These are phyloP conservation scores for Lasioglossum baleicum DNA, from an alignment of 1,140 invertebrate genomes.

Conservation along the genomic window DNA sequence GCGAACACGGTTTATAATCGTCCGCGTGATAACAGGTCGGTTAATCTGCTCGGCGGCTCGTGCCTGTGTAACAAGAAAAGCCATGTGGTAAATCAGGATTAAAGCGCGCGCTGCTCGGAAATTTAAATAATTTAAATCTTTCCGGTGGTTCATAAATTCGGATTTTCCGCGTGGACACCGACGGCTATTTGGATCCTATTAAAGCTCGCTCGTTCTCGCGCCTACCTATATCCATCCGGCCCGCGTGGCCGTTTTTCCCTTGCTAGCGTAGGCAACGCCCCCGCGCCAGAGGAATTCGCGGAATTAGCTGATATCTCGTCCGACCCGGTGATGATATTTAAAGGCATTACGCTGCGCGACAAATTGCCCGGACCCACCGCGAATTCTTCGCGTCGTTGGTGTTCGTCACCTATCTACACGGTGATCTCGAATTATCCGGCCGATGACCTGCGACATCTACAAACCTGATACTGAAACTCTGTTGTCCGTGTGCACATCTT, in stretches of 20 bases:
- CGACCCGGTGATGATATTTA: neutral
- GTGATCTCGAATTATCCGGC: neutral
- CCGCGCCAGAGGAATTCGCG: neutral
- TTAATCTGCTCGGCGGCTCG: conserved; percentile 29
- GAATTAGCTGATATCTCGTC: conserved; percentile 19
- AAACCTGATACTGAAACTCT: too few species aligned
- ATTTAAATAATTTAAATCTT: conserved; percentile 70
- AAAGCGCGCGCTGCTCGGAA: conserved; percentile 44
- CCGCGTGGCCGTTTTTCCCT: neutral
- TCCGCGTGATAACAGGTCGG: conserved; percentile 51
- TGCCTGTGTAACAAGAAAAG: conserved; percentile 57
- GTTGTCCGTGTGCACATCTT: too few species aligned
- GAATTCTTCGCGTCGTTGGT: neutral
- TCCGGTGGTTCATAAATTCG: conserved; percentile 63
- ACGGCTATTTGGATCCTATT: conserved; percentile 58
- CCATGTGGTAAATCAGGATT: conserved; percentile 69
- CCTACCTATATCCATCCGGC: too few species aligned
- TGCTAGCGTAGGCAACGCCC: neutral
- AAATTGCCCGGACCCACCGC: neutral
- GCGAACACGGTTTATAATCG: conserved; percentile 28
- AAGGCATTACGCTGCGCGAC: neutral
- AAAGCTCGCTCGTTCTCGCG: conserved; percentile 36
- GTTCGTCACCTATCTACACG: neutral
- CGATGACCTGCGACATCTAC: too few species aligned
- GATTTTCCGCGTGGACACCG: conserved; percentile 57